A percentile compares a stretch with the other conserved stretches of the same genome.
Evolutionary conservation across 2,888 invertebrate genomes (phyloP).

Genomic region (Apamea sordens): DNA sequence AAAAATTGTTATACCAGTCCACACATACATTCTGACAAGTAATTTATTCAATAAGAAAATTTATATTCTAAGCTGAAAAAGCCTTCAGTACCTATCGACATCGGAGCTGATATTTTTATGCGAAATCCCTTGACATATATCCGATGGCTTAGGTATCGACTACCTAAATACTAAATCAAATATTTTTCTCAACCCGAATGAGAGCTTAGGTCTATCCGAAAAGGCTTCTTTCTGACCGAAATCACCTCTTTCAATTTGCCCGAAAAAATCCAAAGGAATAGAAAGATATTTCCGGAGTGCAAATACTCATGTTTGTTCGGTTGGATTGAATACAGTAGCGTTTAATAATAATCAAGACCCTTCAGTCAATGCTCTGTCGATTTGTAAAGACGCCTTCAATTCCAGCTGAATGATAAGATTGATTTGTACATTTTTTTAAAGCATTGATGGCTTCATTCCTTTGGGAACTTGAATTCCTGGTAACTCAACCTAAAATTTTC

Average conservation of each 20-base stretch:
- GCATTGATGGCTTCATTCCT: conserved; percentile 10
- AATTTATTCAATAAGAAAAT: conserved; percentile 27
- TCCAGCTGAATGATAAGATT: conserved; percentile 41
- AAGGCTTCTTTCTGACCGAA: conserved; percentile 24
- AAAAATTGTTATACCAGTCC: not conserved
- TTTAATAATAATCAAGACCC: conserved; percentile 45
- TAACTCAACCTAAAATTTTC: not conserved
- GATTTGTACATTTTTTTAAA: conserved; percentile 43
- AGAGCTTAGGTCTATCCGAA: conserved; percentile 20
- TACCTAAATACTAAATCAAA: conserved; percentile 48
- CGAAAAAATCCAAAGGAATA: conserved; percentile 10
- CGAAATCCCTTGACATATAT: conserved; percentile 46
- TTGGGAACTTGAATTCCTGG: conserved; percentile 10
- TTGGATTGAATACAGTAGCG: conserved; percentile 33
- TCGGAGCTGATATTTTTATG: conserved; percentile 29
- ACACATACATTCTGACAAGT: conserved; percentile 19
- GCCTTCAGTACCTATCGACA: conserved; percentile 12
- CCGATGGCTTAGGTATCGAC: conserved; percentile 25
- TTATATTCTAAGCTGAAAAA: conserved; percentile 11
- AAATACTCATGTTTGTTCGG: conserved; percentile 39
- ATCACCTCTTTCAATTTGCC: conserved; percentile 38
- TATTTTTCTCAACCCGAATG: conserved; percentile 36
- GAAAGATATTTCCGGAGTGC: conserved; percentile 19
- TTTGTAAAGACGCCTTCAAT: conserved; percentile 11
- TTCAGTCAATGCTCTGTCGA: conserved; percentile 32